Evolutionary conservation across 1,140 invertebrate species (phyloP).

Genomic region (Zaprionus africanus): DNA sequence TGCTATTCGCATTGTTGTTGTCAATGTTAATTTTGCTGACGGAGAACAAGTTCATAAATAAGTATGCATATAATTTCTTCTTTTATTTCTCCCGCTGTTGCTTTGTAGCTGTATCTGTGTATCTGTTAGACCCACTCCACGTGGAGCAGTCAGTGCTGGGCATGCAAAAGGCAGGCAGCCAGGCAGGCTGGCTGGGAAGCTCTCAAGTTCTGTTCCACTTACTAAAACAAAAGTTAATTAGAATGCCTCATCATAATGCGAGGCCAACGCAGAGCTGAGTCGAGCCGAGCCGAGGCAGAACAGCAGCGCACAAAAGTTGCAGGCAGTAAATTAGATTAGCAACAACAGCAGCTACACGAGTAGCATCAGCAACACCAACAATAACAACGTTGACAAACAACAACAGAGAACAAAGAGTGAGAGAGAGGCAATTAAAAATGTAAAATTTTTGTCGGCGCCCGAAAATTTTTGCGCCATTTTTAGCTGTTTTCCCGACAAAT

Average conservation of each 20-base stretch:
- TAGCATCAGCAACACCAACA: slow-evolving; percentile 34
- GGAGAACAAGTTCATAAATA: slow-evolving; percentile 78
- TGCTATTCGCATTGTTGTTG: slow-evolving; percentile 49
- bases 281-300: not conserved
- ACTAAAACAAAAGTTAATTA: slow-evolving; percentile 82
- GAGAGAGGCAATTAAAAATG: slow-evolving; percentile 77
- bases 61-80: slow-evolving; percentile 58
- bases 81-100: slow-evolving; percentile 44
- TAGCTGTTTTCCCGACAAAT: no score
- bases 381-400: slow-evolving; percentile 67
- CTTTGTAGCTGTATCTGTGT: slow-evolving; percentile 46
- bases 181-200: slow-evolving; percentile 23
- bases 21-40: slow-evolving; percentile 70
- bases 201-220: slow-evolving; percentile 68
- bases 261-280: slow-evolving; percentile 35
- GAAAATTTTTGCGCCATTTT: slow-evolving; percentile 55
- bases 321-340: slow-evolving; percentile 82
- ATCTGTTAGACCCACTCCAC: slow-evolving; percentile 57
- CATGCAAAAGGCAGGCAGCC: slow-evolving; percentile 55
- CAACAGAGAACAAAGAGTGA: slow-evolving; percentile 55
- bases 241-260: slow-evolving; percentile 77
- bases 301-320: slow-evolving; percentile 70
- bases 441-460: slow-evolving; percentile 50
- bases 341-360: slow-evolving; percentile 53
- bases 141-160: slow-evolving; percentile 30